A percentile compares a stretch with the other conserved stretches of the same genome.
Conservation (phyloP, 2,888 invertebrate species). For the Caenorhabditis panamensis region DNA sequence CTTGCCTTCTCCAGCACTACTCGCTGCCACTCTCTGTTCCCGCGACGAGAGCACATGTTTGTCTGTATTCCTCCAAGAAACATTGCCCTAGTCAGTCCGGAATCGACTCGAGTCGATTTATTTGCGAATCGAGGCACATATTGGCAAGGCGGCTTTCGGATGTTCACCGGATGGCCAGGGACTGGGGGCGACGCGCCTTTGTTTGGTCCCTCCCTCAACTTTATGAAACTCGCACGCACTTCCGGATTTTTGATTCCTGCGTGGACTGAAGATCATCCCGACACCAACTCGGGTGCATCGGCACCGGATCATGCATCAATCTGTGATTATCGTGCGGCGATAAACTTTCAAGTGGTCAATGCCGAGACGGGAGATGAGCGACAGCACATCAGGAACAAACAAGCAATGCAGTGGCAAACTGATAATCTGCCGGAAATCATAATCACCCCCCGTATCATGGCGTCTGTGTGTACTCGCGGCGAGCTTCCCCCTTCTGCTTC, state of each 20-base stretch:
- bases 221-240: not conserved
- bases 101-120: constrained; percentile 13
- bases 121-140: constrained; percentile 13
- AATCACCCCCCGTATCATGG: constrained; percentile 39
- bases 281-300: not conserved
- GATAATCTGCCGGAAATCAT: constrained; percentile 30
- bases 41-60: constrained; percentile 10
- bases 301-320: constrained; percentile 12
- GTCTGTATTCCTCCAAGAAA: constrained; percentile 16
- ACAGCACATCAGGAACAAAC: constrained; percentile 10
- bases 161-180: constrained; percentile 10
- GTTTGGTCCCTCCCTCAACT: constrained; percentile 7
- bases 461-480: constrained; percentile 6
- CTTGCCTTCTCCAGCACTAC: constrained; percentile 13
- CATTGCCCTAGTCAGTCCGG: constrained; percentile 28
- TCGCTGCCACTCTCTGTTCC: constrained; percentile 30
- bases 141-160: constrained; percentile 10
- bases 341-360: constrained; percentile 22
- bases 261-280: not conserved
- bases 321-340: constrained; percentile 12
- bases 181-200: constrained; percentile 4
- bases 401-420: not conserved
- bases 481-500: constrained; percentile 5
- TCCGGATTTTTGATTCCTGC: not conserved
- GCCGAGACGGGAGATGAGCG: not conserved